A percentile compares a stretch with the other conserved stretches of the same genome.
Evolutionary conservation across 2,888 invertebrate species (phyloP).

Genomic region (Crepidodera aurea): DNA sequence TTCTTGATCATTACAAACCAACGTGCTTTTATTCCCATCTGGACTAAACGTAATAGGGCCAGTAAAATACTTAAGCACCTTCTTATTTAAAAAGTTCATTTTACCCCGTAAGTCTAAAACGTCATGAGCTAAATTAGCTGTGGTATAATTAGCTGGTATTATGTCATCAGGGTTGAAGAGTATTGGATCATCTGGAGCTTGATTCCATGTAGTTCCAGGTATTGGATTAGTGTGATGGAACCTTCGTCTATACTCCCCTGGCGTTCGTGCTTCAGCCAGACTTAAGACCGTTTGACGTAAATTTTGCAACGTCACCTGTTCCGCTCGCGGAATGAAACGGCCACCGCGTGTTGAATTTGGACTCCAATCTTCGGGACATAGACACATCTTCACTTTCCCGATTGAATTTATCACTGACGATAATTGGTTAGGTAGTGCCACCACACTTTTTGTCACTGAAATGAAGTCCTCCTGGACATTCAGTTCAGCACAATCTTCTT

Average conservation of each 20-base stretch:
- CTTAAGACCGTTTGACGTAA: background rate
- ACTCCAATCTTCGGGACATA: background rate
- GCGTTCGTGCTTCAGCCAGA: background rate
- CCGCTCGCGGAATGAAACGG: background rate
- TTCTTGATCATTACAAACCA: background rate
- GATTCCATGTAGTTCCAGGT: background rate
- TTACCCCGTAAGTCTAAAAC: background rate
- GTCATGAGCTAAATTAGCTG: background rate
- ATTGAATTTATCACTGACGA: background rate
- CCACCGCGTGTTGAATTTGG: background rate
- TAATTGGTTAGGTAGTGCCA: background rate
- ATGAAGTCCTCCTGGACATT: background rate
- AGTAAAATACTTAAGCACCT: background rate
- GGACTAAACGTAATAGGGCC: background rate
- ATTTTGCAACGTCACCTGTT: background rate
- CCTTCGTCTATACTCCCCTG: background rate
- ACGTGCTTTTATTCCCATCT: background rate
- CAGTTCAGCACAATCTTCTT: background rate
- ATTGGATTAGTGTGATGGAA: constrained; percentile 4
- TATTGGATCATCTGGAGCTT: background rate
- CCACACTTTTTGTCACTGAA: background rate
- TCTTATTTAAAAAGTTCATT: background rate
- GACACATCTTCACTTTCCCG: background rate
- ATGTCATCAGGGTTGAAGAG: background rate
- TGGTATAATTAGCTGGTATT: background rate